Evolutionary conservation across 2,888 invertebrate species (phyloP).

Genomic region (Dolomedes plantarius): DNA sequence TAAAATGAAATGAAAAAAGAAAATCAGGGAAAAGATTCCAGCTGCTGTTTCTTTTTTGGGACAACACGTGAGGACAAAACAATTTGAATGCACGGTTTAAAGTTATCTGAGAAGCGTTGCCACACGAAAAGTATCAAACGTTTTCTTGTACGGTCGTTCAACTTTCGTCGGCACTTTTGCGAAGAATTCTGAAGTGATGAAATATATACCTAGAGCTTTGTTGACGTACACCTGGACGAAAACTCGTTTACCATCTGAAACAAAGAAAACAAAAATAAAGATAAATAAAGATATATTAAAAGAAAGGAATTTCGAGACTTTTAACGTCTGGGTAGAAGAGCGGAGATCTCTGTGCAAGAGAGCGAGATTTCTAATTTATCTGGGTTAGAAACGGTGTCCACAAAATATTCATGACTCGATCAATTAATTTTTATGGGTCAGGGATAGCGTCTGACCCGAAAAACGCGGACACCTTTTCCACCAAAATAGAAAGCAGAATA

Average conservation of each 20-base stretch:
- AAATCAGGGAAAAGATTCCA: neutral
- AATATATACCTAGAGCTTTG: neutral
- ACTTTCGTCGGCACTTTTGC: neutral
- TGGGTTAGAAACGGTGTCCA: neutral
- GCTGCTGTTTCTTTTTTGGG: neutral
- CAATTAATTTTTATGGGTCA: neutral
- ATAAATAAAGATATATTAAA: too few relatives aligned
- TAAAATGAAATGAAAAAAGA: neutral
- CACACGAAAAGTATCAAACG: neutral
- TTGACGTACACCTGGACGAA: neutral
- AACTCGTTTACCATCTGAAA: neutral
- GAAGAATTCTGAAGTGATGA: neutral
- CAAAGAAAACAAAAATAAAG: neutral
- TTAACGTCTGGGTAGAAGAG: too few relatives aligned
- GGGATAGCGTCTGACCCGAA: neutral
- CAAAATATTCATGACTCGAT: neutral
- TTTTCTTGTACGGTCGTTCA: constrained; percentile 1
- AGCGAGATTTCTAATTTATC: neutral
- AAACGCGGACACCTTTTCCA: neutral
- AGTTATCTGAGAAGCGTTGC: constrained; percentile 6
- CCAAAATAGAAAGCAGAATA: neutral
- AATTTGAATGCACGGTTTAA: neutral
- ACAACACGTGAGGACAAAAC: neutral
- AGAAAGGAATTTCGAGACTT: too few relatives aligned
- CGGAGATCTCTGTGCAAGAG: too few relatives aligned